Evolutionary conservation across 2,888 invertebrate species (phyloP).

Genomic region (Acronicta leporina): DNA sequence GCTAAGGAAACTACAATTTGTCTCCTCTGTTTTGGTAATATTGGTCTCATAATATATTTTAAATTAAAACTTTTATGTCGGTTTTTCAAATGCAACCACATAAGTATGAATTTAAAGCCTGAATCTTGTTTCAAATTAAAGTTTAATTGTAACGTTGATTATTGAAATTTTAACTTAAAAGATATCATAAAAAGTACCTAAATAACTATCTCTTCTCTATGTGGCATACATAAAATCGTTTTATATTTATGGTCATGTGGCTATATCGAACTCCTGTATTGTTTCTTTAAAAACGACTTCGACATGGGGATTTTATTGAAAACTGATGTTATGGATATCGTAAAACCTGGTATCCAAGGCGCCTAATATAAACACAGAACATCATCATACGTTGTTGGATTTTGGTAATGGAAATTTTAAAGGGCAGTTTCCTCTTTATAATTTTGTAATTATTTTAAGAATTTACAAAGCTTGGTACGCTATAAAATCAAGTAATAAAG

Average conservation of each 20-base stretch:
- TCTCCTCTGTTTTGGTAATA: constrained; percentile 27
- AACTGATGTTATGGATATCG: constrained; percentile 75
- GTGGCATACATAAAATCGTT: constrained; percentile 66
- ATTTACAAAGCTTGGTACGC: constrained; percentile 44
- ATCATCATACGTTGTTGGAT: constrained; percentile 64
- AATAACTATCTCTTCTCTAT: constrained; percentile 51
- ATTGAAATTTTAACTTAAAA: constrained; percentile 21
- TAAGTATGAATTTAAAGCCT: too few relatives aligned
- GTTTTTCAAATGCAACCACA: too few relatives aligned
- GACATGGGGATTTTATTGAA: constrained; percentile 76
- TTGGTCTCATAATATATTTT: background rate
- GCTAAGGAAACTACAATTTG: constrained; percentile 50
- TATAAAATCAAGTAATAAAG: constrained; percentile 45
- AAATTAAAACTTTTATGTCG: too few relatives aligned
- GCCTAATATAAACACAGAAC: constrained; percentile 70
- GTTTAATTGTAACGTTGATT: too few relatives aligned
- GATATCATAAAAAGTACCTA: constrained; percentile 33
- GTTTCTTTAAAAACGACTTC: constrained; percentile 67
- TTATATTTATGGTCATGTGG: constrained; percentile 66
- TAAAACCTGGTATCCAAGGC: constrained; percentile 75
- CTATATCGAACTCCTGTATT: constrained; percentile 71
- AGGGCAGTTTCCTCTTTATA: constrained; percentile 71
- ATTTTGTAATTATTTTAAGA: constrained; percentile 63
- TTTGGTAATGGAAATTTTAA: constrained; percentile 75
- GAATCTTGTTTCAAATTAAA: background rate